Conservation (phyloP, 1,140 invertebrate genomes). For the Eubasilissa regina region DNA sequence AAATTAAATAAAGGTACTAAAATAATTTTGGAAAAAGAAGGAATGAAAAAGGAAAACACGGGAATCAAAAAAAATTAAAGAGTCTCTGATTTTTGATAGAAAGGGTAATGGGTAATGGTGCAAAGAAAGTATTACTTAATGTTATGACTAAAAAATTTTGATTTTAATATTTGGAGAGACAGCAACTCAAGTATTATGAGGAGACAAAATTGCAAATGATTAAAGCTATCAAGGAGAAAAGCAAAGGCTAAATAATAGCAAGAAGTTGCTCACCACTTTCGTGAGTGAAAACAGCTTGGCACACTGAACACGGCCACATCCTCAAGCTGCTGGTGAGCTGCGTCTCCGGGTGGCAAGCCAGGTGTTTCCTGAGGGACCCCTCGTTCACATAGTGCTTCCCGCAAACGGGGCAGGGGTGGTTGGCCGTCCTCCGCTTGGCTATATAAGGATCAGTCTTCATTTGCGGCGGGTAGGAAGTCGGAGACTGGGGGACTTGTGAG, state of each 20-base stretch:
- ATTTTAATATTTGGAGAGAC: too few relatives aligned
- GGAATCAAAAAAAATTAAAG: too few relatives aligned
- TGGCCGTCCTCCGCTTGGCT: slow-evolving; percentile 93
- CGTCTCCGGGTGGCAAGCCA: slow-evolving; percentile 93
- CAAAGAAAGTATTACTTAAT: too few relatives aligned
- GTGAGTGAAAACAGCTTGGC: slow-evolving; percentile 94
- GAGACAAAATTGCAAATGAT: too few relatives aligned
- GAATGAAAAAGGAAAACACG: too few relatives aligned
- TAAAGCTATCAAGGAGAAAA: too few relatives aligned
- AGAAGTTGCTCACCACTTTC: slow-evolving; percentile 84
- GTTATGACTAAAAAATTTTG: too few relatives aligned
- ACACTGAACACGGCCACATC: slow-evolving; percentile 96
- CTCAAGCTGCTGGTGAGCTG: slow-evolving; percentile 88
- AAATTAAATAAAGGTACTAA: too few relatives aligned
- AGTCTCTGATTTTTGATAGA: too few relatives aligned
- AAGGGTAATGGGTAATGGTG: too few relatives aligned
- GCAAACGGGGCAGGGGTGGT: slow-evolving; percentile 94
- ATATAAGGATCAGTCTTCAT: slow-evolving; percentile 80
- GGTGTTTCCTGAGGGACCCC: slow-evolving; percentile 91
- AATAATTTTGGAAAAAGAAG: too few relatives aligned
- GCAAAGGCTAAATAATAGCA: background rate
- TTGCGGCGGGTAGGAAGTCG: slow-evolving; percentile 70
- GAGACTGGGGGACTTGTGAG: slow-evolving; percentile 64
- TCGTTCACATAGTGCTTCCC: slow-evolving; percentile 97
- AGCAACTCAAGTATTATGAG: too few relatives aligned